These are phyloP conservation scores for Rattus norvegicus DNA, from an alignment of 2,113 vertebrate genomes.

Conservation along the genomic window DNA sequence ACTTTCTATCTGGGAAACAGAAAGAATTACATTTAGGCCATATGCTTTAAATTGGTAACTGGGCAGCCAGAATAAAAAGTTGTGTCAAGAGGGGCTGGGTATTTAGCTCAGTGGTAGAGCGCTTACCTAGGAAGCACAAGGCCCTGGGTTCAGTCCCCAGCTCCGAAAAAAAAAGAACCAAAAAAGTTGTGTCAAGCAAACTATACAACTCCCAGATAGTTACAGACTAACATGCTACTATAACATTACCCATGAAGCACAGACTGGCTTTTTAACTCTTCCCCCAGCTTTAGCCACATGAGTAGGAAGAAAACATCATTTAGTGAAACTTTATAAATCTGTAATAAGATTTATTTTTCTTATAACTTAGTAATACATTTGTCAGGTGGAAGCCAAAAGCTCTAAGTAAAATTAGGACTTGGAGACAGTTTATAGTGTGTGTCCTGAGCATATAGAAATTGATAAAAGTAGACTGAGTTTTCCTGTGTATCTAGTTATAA, in stretches of 20 bases:
- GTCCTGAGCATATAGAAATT: background rate
- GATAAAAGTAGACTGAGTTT: background rate
- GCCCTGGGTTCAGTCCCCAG: no score
- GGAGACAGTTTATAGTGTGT: no score
- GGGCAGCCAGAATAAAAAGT: background rate
- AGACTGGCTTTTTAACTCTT: background rate
- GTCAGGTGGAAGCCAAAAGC: background rate
- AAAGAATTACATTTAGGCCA: background rate
- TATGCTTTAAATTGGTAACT: background rate
- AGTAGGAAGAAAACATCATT: background rate
- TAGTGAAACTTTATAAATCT: background rate
- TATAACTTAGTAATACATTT: background rate
- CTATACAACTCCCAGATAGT: background rate
- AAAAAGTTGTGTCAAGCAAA: no score
- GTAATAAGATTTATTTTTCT: background rate
- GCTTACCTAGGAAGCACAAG: no score
- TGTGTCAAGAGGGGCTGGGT: no score
- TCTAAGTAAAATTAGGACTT: background rate
- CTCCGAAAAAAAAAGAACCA: no score
- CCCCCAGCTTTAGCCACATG: no score
- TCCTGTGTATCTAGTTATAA: background rate
- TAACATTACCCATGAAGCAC: background rate
- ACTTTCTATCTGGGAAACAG: background rate
- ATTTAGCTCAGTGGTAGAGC: no score
- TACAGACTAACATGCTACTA: background rate